Evolutionary conservation across 92 coral and sea anemone species (phyloP).

Genomic region (Palythoa heliodiscus): DNA sequence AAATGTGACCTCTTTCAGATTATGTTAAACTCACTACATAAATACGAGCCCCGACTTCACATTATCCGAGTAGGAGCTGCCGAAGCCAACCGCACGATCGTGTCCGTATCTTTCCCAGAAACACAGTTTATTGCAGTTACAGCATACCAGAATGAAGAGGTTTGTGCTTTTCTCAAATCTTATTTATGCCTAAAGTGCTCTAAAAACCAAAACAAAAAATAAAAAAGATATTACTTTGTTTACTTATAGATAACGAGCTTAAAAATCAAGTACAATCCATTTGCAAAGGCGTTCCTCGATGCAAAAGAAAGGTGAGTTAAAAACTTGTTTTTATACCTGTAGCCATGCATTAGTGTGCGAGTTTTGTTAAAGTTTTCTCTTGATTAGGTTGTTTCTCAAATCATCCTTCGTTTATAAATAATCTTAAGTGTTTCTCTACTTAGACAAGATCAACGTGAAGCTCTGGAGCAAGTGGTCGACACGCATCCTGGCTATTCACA

Average conservation of each 20-base stretch:
- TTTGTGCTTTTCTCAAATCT: constrained; percentile 28
- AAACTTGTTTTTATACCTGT: not conserved
- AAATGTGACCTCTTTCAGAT: constrained; percentile 66
- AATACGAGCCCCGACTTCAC: constrained; percentile 96
- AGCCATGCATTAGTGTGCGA: not conserved
- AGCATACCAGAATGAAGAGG: constrained; percentile 99
- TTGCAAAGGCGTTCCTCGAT: constrained; percentile 99
- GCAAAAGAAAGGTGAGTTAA: constrained; percentile 87
- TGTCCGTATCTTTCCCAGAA: constrained; percentile 90
- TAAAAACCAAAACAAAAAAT: not conserved
- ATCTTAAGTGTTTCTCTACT: constrained; percentile 3
- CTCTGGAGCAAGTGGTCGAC: constrained; percentile 86
- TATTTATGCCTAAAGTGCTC: not conserved
- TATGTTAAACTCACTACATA: constrained; percentile 95
- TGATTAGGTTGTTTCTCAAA: not conserved
- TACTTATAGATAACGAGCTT: constrained; percentile 87
- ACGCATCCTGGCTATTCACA: constrained; percentile 85
- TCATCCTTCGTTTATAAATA: not conserved
- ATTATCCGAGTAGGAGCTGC: constrained; percentile 87
- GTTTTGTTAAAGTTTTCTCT: not conserved
- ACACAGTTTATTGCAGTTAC: constrained; percentile 98
- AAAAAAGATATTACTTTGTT: constrained; percentile 7
- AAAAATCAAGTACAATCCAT: constrained; percentile 93
- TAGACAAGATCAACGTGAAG: constrained; percentile 96
- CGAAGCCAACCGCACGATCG: constrained; percentile 81